Percentiles rank a stretch among this genome's conserved stretches.
Evolutionary conservation across 2,797 vertebrate species (phyloP).

Genomic region (Tachyglossus aculeatus): DNA sequence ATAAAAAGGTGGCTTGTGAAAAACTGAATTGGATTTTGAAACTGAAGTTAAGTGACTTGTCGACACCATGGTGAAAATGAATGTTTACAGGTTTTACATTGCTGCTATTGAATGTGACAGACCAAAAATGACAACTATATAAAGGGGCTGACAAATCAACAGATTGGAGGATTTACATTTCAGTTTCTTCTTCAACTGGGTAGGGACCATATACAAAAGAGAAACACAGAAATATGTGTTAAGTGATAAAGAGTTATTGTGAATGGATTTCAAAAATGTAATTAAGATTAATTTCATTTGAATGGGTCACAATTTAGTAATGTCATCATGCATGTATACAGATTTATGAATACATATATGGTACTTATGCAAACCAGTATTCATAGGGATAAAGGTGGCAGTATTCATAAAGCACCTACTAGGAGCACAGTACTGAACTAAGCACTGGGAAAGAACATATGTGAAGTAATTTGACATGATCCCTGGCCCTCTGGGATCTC

Average conservation of each 20-base stretch:
- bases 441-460: too few species aligned
- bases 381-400: too few species aligned
- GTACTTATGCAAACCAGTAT: too few species aligned
- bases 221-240: background rate
- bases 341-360: too few species aligned
- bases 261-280: background rate
- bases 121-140: slow-evolving; percentile 38
- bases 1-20: too few species aligned
- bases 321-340: too few species aligned
- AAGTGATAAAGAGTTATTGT: slow-evolving; percentile 10
- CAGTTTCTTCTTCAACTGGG: background rate
- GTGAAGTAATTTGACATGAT: too few species aligned
- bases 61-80: slow-evolving; percentile 6
- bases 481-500: too few species aligned
- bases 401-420: too few species aligned
- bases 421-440: too few species aligned
- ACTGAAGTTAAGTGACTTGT: slow-evolving; percentile 24
- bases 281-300: background rate
- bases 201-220: background rate
- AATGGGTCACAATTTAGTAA: too few species aligned
- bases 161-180: slow-evolving; percentile 30
- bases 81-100: slow-evolving; percentile 9
- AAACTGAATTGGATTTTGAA: too few species aligned
- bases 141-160: slow-evolving; percentile 40
- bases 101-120: slow-evolving; percentile 26